These are phyloP conservation scores for Halichoeres trimaculatus DNA, from an alignment of 2,113 vertebrate species.

Conservation along the genomic window DNA sequence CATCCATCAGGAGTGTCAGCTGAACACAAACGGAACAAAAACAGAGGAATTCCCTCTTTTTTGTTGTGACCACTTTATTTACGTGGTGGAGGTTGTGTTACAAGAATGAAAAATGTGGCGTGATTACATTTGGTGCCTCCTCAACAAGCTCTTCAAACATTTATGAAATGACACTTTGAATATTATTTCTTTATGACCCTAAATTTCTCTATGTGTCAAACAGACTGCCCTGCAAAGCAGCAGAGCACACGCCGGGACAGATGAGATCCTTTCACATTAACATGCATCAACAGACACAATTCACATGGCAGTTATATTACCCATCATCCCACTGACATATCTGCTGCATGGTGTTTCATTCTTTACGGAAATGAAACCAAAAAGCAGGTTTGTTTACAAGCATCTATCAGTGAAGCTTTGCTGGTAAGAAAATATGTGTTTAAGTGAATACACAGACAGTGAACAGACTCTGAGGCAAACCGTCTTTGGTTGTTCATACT, in stretches of 20 bases:
- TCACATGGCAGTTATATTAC: conserved; percentile 47
- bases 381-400: conserved; percentile 28
- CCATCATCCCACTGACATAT: conserved; percentile 39
- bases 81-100: conserved; percentile 36
- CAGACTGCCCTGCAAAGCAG: not conserved
- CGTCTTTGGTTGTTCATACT: conserved; percentile 22
- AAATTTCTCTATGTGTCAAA: conserved; percentile 40
- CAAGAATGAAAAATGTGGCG: conserved; percentile 49
- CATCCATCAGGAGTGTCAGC: conserved; percentile 74
- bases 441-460: conserved; percentile 28
- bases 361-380: conserved; percentile 19
- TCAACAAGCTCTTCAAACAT: conserved; percentile 62
- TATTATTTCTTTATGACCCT: conserved; percentile 51
- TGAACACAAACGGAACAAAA: conserved; percentile 61
- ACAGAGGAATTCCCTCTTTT: conserved; percentile 60
- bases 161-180: conserved; percentile 55
- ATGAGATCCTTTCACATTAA: conserved; percentile 38
- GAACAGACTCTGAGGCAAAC: conserved; percentile 19
- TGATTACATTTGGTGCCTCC: conserved; percentile 37
- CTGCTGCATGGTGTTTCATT: conserved; percentile 7
- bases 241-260: conserved; percentile 2
- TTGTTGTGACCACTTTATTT: conserved; percentile 75
- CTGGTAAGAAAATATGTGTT: conserved; percentile 29
- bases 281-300: conserved; percentile 55
- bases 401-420: conserved; percentile 32